These are phyloP conservation scores for Coracopsis vasa DNA, from an alignment of 2,113 vertebrate genomes.

Conservation along the genomic window DNA sequence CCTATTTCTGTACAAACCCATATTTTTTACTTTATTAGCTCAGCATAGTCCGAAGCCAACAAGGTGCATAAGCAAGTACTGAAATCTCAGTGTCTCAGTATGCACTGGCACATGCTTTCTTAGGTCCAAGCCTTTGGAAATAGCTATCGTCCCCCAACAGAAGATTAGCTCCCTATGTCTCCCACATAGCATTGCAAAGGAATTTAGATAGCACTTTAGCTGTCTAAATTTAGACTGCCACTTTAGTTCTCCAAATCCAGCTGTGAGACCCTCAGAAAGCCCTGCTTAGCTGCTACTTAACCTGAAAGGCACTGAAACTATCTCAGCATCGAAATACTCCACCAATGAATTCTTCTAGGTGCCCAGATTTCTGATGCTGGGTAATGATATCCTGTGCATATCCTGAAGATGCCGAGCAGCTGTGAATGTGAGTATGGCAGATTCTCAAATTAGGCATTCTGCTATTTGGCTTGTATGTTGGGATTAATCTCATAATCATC, in stretches of 20 bases:
- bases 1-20: neutral
- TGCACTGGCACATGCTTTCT: neutral
- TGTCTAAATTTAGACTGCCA: neutral
- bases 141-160: neutral
- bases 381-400: neutral
- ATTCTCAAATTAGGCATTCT: neutral
- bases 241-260: constrained; percentile 2
- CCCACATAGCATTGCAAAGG: neutral
- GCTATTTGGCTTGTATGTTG: neutral
- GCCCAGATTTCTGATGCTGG: neutral
- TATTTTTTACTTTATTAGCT: neutral
- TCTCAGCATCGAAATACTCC: neutral
- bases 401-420: neutral
- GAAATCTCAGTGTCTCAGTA: neutral
- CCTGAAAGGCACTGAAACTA: neutral
- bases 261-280: constrained; percentile 8
- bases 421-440: neutral
- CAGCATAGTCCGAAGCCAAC: neutral
- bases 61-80: neutral
- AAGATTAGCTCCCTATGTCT: neutral
- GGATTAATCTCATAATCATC: neutral
- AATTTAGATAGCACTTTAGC: neutral
- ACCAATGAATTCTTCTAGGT: neutral
- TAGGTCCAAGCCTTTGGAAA: neutral
- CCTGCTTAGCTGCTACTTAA: constrained; percentile 8